These are phyloP conservation scores for Philereme transversata DNA, from an alignment of 2,888 invertebrate species.

Conservation along the genomic window DNA sequence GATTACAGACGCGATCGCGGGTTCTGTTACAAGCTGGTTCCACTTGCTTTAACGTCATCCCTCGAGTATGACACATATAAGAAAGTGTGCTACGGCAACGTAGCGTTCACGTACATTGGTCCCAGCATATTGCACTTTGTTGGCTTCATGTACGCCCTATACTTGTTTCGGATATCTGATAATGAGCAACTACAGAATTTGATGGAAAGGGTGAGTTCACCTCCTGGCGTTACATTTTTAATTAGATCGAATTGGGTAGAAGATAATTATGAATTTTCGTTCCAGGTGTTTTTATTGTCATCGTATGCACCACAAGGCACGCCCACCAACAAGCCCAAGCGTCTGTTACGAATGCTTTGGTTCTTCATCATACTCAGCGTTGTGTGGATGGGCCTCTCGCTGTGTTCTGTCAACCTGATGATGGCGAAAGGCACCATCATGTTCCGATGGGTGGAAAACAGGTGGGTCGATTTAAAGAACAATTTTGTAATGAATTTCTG, in stretches of 20 bases:
- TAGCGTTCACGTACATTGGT: constrained; percentile 88
- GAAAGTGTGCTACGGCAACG: constrained; percentile 87
- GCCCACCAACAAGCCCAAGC: constrained; percentile 85
- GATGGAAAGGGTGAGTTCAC: constrained; percentile 88
- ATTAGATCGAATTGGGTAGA: not conserved
- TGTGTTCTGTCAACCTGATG: constrained; percentile 86
- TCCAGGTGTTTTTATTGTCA: constrained; percentile 88
- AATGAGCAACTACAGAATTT: constrained; percentile 93
- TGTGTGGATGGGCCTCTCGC: constrained; percentile 88
- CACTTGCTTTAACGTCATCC: constrained; percentile 68
- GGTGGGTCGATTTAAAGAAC: constrained; percentile 57
- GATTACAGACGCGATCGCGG: constrained; percentile 87
- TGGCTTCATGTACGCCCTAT: constrained; percentile 89
- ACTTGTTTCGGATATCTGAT: constrained; percentile 89
- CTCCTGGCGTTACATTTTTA: not conserved
- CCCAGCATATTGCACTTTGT: constrained; percentile 89
- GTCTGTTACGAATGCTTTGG: constrained; percentile 88
- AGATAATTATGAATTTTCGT: constrained; percentile 10
- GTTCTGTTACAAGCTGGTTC: constrained; percentile 86
- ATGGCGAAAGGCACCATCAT: constrained; percentile 85
- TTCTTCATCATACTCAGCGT: constrained; percentile 87
- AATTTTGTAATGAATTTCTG: too few species aligned
- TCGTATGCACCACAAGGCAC: constrained; percentile 87
- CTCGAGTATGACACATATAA: constrained; percentile 79
- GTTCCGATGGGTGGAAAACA: constrained; percentile 86